Conservation (phyloP, 1,140 invertebrate species). For the Calycopis cecrops region DNA sequence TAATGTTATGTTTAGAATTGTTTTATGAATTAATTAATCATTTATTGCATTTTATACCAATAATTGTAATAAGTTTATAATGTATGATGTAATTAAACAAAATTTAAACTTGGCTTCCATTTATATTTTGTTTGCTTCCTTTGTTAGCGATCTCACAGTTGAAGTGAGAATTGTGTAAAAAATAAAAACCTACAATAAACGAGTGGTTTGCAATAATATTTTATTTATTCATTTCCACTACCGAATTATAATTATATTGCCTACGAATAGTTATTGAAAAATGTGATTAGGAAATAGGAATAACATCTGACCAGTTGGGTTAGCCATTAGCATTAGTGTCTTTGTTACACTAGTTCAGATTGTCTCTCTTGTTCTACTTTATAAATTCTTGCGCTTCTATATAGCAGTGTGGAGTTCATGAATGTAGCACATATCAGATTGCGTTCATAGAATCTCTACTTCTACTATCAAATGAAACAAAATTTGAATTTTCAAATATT, state of each 20-base stretch:
- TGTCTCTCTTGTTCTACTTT: no score
- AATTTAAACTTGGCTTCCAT: constrained; percentile 26
- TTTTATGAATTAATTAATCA: constrained; percentile 7
- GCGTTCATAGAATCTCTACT: no score
- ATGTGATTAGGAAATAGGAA: neutral
- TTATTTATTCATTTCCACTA: constrained; percentile 12
- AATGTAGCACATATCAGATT: no score
- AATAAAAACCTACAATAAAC: constrained; percentile 39
- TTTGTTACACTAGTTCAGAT: no score
- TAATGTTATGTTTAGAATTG: constrained; percentile 19
- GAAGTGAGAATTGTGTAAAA: constrained; percentile 28
- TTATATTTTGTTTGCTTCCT: constrained; percentile 24
- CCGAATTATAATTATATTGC: no score
- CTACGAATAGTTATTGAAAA: neutral
- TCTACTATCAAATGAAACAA: neutral
- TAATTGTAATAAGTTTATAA: constrained; percentile 14
- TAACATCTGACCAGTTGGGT: no score
- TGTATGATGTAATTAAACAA: constrained; percentile 8
- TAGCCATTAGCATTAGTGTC: no score
- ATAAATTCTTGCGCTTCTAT: no score
- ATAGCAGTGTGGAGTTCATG: no score
- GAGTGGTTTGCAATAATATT: constrained; percentile 36
- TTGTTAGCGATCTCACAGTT: constrained; percentile 32
- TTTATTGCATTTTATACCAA: constrained; percentile 18
- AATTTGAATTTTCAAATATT: neutral